Conservation (phyloP, 2,113 vertebrate genomes). For the Saccopteryx bilineata region DNA sequence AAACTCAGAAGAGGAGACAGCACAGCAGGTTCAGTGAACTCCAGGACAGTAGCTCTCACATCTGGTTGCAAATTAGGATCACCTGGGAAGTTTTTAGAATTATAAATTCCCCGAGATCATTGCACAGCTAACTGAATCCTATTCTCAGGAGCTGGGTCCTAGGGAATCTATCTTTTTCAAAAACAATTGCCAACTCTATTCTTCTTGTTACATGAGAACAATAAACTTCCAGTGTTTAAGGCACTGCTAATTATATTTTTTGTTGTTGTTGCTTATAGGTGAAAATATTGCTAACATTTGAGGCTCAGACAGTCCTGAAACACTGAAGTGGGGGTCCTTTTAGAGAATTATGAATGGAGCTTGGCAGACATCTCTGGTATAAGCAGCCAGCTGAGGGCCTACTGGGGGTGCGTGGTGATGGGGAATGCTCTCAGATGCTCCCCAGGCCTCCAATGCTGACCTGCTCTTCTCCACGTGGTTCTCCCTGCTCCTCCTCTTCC, state of each 20-base stretch:
- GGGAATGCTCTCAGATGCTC: neutral
- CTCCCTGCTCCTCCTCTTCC: neutral
- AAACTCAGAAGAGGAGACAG: neutral
- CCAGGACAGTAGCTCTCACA: neutral
- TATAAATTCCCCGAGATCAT: neutral
- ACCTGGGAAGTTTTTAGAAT: neutral
- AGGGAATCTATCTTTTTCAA: neutral
- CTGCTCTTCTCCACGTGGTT: neutral
- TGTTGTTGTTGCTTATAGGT: neutral
- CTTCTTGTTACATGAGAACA: neutral
- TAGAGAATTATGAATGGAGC: neutral
- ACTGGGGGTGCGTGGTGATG: too few species aligned
- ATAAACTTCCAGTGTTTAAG: neutral
- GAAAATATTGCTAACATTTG: neutral
- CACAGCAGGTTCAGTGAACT: neutral
- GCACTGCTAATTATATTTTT: neutral
- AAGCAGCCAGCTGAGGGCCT: neutral
- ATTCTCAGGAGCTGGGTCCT: neutral
- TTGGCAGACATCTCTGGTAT: neutral
- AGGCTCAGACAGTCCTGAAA: neutral
- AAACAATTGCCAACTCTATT: neutral
- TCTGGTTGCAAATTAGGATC: neutral
- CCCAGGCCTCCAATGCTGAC: neutral
- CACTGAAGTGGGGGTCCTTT: too few species aligned
- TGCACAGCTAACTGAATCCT: neutral